Evolutionary conservation across 2,113 vertebrate species (phyloP), one percentile per base, ranked within the genome.

Genomic region (Miniopterus natalensis): DNA sequence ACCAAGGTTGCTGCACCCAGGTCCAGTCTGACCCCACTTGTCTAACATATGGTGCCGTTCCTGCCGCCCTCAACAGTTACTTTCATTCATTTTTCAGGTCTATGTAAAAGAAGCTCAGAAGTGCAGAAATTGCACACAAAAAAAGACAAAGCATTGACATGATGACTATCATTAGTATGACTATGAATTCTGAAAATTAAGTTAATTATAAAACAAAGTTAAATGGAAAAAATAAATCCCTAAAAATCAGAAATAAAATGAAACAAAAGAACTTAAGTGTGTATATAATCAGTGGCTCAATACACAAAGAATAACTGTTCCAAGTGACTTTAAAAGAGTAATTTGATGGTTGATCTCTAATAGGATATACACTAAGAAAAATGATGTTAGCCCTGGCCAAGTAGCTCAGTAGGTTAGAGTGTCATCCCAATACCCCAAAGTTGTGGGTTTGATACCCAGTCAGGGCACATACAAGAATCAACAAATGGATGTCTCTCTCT

Each of bases 171-270:
- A 2, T 93, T 73, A 88, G 45, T 74, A 61, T 75, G 53, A 92
- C 49, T 88, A 42, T 27, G 40, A 92, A 51, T 45, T 66, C 75
- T 59, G 14, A 47, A 78, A 57, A 68, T 49, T 66, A 70, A 71
- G 49, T 42, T 90, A 87, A 77, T 78, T 84, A 65, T 51, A 63
- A 71, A 88, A 78, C 61, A 89, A 89, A 87, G 71, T 70, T 36
- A 95, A 92, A 47, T 77, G 51, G 13, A 66, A 87, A 94, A 95
- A 87, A 87, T 61, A 59, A 85, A 94, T 78, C 11, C 10, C 66
- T 92, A 51, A 88, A 92, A 68, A 40, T 29, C 20, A 92, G 53
- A 92, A 88, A 59, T 83, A 68, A 74, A 88, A 61, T 75, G 59
- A 84, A 71, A 84, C 18, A 59, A 90, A 84, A 86, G 6, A 80